Evolutionary conservation across 2,888 invertebrate genomes (phyloP).

Genomic region (Craniophora ligustri): DNA sequence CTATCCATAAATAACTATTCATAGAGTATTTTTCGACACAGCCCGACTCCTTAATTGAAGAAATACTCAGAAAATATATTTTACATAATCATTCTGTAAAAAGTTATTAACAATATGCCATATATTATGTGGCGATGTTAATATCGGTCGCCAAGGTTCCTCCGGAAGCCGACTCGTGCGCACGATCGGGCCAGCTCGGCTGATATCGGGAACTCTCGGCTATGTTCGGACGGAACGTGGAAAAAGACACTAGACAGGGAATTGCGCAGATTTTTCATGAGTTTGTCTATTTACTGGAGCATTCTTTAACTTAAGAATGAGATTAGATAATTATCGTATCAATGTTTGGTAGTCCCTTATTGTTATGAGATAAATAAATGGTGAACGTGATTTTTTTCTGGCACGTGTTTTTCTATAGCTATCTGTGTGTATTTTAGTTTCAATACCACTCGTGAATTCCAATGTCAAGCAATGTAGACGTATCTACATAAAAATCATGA

Average conservation of each 20-base stretch:
- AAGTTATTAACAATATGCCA: conserved; percentile 53
- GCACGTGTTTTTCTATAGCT: conserved; percentile 35
- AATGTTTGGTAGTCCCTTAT: conserved; percentile 17
- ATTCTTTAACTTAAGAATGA: neutral
- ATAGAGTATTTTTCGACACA: too few species aligned
- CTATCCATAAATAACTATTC: too few species aligned
- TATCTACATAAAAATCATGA: conserved; percentile 26
- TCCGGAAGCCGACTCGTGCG: conserved; percentile 50
- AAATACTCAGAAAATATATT: neutral
- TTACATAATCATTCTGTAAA: too few species aligned
- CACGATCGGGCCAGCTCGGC: conserved; percentile 49
- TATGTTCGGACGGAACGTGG: conserved; percentile 25
- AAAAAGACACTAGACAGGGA: conserved; percentile 27
- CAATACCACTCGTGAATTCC: conserved; percentile 47
- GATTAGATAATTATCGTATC: conserved; percentile 4
- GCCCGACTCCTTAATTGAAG: too few species aligned
- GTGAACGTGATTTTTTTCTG: conserved; percentile 23
- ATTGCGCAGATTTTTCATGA: conserved; percentile 15
- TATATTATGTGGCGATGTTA: conserved; percentile 38
- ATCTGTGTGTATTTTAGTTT: conserved; percentile 29
- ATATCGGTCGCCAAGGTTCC: conserved; percentile 65
- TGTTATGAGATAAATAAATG: conserved; percentile 24
- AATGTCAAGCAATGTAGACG: conserved; percentile 23
- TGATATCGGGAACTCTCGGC: conserved; percentile 49
- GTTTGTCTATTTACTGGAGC: conserved; percentile 4